These are phyloP conservation scores for Diorhabda sublineata DNA, from an alignment of 1,140 invertebrate species.

Conservation along the genomic window DNA sequence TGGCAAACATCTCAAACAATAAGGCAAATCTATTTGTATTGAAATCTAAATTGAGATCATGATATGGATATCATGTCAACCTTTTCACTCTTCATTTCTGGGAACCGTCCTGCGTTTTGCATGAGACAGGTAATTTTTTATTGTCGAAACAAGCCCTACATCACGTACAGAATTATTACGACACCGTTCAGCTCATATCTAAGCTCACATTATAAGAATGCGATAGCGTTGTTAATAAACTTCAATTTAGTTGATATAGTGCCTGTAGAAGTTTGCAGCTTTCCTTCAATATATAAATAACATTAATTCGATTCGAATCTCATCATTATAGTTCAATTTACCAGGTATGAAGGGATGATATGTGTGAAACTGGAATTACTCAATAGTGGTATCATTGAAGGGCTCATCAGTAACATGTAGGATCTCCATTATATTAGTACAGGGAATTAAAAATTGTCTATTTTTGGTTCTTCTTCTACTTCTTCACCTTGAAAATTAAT, in stretches of 20 bases:
- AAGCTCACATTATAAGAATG: too few relatives aligned
- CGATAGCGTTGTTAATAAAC: not conserved
- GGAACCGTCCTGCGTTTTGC: too few relatives aligned
- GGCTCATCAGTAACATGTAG: too few relatives aligned
- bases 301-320: not conserved
- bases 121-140: too few relatives aligned
- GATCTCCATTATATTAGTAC: not conserved
- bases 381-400: too few relatives aligned
- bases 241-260: not conserved
- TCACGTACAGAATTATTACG: too few relatives aligned
- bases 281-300: not conserved
- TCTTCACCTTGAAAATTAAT: not conserved
- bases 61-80: not conserved
- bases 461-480: not conserved
- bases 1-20: not conserved
- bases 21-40: not conserved
- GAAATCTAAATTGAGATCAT: not conserved
- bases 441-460: not conserved
- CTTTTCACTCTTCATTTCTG: too few relatives aligned
- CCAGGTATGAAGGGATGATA: not conserved
- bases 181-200: not conserved
- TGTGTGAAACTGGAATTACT: not conserved
- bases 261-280: not conserved
- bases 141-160: too few relatives aligned
- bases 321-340: not conserved